Evolutionary conservation across 2,888 invertebrate genomes (phyloP).

Genomic region (Uropetala carovei): DNA sequence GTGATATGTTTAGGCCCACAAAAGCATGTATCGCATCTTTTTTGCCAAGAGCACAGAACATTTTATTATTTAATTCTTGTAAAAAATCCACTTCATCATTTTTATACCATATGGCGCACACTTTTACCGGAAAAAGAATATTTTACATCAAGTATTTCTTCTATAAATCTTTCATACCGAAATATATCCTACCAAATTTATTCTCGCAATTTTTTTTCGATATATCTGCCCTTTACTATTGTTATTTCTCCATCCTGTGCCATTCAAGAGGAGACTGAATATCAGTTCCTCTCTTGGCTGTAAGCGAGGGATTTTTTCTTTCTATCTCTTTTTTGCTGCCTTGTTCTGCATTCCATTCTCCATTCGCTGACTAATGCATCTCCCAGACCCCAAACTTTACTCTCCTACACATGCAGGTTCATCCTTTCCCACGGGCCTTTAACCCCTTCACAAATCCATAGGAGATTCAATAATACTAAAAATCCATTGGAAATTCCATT

Average conservation of each 20-base stretch:
- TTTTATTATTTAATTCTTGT: no score
- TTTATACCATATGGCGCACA: no score
- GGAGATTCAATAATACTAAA: neutral
- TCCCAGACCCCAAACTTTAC: neutral
- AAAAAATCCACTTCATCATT: no score
- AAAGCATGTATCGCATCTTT: no score
- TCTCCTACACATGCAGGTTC: neutral
- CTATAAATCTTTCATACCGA: neutral
- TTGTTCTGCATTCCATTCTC: neutral
- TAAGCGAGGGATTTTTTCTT: neutral
- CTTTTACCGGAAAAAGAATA: no score
- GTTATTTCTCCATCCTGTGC: neutral
- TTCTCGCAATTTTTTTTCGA: neutral
- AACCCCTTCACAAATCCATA: neutral
- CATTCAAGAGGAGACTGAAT: neutral
- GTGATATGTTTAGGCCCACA: no score
- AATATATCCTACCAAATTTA: neutral
- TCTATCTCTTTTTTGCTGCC: neutral
- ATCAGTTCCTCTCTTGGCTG: neutral
- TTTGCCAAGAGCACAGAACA: no score
- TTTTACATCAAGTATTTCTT: no score
- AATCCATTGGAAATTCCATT: neutral
- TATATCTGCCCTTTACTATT: neutral
- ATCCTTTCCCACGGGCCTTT: neutral
- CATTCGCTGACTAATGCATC: slow-evolving; percentile 13